Base-by-base conservation (phyloP, 2,888 invertebrate genomes). In the Ectemnius cavifrons region DNA sequence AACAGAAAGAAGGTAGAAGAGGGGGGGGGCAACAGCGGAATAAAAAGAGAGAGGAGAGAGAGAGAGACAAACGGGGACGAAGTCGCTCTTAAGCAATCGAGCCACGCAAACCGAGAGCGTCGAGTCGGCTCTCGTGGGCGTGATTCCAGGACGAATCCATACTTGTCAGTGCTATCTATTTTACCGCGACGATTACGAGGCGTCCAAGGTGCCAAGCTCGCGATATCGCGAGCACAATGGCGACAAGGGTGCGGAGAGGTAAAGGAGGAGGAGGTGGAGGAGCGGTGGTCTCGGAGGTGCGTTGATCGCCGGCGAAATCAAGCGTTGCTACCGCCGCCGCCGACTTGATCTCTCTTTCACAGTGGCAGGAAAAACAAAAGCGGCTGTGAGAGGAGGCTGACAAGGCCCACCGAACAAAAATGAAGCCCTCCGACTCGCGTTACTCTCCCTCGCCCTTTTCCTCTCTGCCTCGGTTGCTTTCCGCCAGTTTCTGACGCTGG, bases 291-390 rank as follows among this genome's bases (percentile, higher is more conserved):
- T 37, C 23, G 23, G 3, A 23, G 23, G 23, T 23, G 23, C 23
- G 23, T 23, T 37, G 37, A 37, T 37, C 37, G 37, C 23, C 23
- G 23, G 23, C 37, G 37, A 37, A 37, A 37, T 37, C 37, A 37
- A 11, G 8, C 37, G 37, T 11, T 6, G 37, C 37, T 37, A 37
- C 16, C 52, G 52, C 47, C 52, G 52, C 47, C 20, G 56, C 14
- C 27, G 59, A 14, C 28, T 58, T 63, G 71, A 71, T 74, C 74
- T 70, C 65, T 63, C 56, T 67, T 45, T 60, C 61, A 60, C 46
- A 56, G 56, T 52, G 47, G 14, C 52, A n/a, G 23, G 6, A 27
- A 47, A n/a, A n/a, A 52, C 57, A 57, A 66, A 71, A 28, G 60
- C 27, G 37, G 14, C 4, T 4, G 37, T 16, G 18, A 23, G 23